Percentiles rank a stretch among this genome's conserved stretches.
phyloP scores from a whole-genome alignment of 2,113 vertebrate genomes.

The Nibea coibor region DNA sequence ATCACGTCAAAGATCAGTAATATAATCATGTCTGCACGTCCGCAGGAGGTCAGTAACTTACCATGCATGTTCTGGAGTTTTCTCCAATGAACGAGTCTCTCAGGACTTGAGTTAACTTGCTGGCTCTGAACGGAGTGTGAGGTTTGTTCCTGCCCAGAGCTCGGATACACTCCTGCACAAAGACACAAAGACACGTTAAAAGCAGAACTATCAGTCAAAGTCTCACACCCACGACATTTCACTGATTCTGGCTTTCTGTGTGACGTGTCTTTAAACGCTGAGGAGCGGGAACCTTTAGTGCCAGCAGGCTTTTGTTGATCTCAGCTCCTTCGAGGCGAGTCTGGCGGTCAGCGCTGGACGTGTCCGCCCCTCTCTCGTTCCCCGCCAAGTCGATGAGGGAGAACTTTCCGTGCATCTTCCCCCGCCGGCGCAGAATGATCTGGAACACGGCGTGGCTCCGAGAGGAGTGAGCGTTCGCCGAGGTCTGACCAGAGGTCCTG shows the following conservation, averaged over 20 bases:
- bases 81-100: slow-evolving; percentile 98
- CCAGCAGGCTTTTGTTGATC: slow-evolving; percentile 99
- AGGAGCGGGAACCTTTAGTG: slow-evolving; percentile 89
- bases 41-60: slow-evolving; percentile 67
- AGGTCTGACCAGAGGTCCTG: slow-evolving; percentile 98
- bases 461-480: slow-evolving; percentile 95
- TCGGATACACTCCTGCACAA: slow-evolving; percentile 94
- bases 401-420: slow-evolving; percentile 98
- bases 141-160: slow-evolving; percentile 97
- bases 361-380: slow-evolving; percentile 97
- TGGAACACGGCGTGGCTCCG: slow-evolving; percentile 98
- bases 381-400: slow-evolving; percentile 98
- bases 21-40: background rate
- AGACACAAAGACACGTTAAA: background rate
- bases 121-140: slow-evolving; percentile 97
- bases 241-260: no score
- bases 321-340: slow-evolving; percentile 97
- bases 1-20: no score
- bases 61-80: slow-evolving; percentile 99
- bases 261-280: background rate
- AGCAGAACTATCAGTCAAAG: no score
- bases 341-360: slow-evolving; percentile 96
- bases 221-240: no score
- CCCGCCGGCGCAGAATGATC: slow-evolving; percentile 94
- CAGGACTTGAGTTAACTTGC: slow-evolving; percentile 98